Evolutionary conservation across 2,888 invertebrate species (phyloP), one percentile per base, ranked within the genome.

Genomic region (Calephelis perditalis): DNA sequence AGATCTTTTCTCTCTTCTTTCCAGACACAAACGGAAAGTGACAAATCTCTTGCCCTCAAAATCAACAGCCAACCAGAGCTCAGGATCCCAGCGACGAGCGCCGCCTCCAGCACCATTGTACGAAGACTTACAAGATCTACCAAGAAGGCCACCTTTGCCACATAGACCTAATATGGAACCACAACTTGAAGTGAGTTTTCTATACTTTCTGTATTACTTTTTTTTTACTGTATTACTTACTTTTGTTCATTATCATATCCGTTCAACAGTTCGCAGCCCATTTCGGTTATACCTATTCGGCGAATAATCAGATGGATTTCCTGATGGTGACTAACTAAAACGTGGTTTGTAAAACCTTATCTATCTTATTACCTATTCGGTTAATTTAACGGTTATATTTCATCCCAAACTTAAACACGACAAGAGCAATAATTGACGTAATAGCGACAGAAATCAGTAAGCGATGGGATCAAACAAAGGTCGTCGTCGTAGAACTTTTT

Each of bases 11-110:
- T 49, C 10, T 35, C 61, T 66, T n/a, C 52, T 80, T 92, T 93
- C 61, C 93, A 96, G 96, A 84, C 96, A 96, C 83, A 96, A 96
- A 84, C 92, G 96, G 83, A 96, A 95, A 94, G 95, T 96, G 77
- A 96, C 96, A 79, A 96, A 96, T 77, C 92, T 96, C 66, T 91
- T 96, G 74, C 96, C 96, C 56, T 96, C 96, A 80, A 96, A 96
- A 84, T 95, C 95, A 57, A 94, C 92, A 1, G 84, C 91, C 9
- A 79, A 87, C 65, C 83, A 92, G 64, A 73, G 79, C 57, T 67
- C 79, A 67, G 92, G 91, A 62, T 92, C 90, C 36, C 92, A 81
- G 69, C 82, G 85, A 68, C 89, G 82, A 68, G 92, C 84, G 62
- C 92, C 82, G 15, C 92, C 91, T 63, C 87, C 92, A 60, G 91